Evolutionary conservation across 2,797 vertebrate genomes (phyloP).

Genomic region (Sparus aurata): DNA sequence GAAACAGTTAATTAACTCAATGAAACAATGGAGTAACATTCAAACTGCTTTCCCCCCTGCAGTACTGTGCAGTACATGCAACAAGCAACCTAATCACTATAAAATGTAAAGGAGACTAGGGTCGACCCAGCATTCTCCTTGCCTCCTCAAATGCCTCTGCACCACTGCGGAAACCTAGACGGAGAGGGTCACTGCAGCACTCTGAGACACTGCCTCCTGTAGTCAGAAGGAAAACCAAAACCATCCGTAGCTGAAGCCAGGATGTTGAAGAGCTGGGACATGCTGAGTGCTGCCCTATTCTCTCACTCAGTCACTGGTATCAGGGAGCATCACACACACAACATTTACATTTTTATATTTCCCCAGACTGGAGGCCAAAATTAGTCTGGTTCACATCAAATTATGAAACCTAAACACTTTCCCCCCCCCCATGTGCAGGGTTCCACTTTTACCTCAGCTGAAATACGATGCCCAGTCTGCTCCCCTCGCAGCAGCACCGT

Average conservation of each 20-base stretch:
- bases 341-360: conserved; percentile 11
- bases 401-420: conserved; percentile 23
- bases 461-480: not conserved
- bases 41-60: not conserved
- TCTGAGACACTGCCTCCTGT: not conserved
- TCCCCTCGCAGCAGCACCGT: conserved; percentile 17
- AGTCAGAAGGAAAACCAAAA: conserved; percentile 36
- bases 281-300: not conserved
- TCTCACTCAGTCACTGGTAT: too few species aligned
- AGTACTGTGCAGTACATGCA: not conserved
- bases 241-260: conserved; percentile 20
- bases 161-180: conserved; percentile 39
- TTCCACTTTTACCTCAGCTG: conserved; percentile 24
- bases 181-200: conserved; percentile 15
- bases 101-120: conserved; percentile 15
- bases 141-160: conserved; percentile 41
- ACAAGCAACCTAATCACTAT: conserved; percentile 3
- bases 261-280: conserved; percentile 21
- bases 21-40: conserved; percentile 3
- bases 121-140: conserved; percentile 8
- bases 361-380: conserved; percentile 1
- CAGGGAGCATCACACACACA: too few species aligned
- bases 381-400: not conserved
- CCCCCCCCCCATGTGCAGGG: not conserved
- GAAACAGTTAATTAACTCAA: not conserved